Base-by-base conservation (phyloP, 1,140 invertebrate species). In the Elymnias hypermnestra region DNA sequence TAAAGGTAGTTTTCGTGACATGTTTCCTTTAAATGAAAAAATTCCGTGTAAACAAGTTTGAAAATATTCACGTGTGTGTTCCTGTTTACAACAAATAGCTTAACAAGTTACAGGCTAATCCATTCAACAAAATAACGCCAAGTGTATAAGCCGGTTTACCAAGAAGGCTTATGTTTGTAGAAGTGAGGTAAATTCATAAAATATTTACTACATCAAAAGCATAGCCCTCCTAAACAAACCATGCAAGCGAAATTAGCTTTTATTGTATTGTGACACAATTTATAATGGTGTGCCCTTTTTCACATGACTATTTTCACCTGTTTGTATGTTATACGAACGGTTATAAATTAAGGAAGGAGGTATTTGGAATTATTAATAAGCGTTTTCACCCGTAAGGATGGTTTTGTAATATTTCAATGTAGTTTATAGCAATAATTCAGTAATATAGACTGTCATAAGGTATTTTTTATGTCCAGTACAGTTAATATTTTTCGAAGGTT, bases 171-270 rank as follows among this genome's bases (percentile, higher is more conserved):
- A 41, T 37, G 38, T 43, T 39, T n/a, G 17, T 33, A 17, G 37
- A 53, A 36, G 50, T 21, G 29, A 45, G 43, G 25, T 29, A 53
- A 18, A 41, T 46, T 46, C 31, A 46, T 53, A 53, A 53, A 46
- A 23, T 53, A 41, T 41, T 46, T 53, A 53, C 29, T 42, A 14
- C 21, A 17, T 31, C 3, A 18, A 41, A 25, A 13, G 7, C 5
- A 12, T n/a, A 18, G 13, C 25, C 5, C 6, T 38, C 6, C 21
- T 9, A 38, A 38, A 23, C 8, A 23, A 9, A 13, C 17, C 13
- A 12, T 12, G 19, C 33, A 21, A 28, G 17, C n/a, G n/a, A 9
- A 8, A 15, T 17, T 33, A 3, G 7, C 3, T 15, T 33, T 2
- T 17, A 33, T n/a, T 1, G 2, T 4, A 15, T 31, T 7, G 5